Percentiles rank a stretch among this genome's conserved stretches.
phyloP scores from a whole-genome alignment of 2,888 invertebrate species.

The Pyralis farinalis region DNA sequence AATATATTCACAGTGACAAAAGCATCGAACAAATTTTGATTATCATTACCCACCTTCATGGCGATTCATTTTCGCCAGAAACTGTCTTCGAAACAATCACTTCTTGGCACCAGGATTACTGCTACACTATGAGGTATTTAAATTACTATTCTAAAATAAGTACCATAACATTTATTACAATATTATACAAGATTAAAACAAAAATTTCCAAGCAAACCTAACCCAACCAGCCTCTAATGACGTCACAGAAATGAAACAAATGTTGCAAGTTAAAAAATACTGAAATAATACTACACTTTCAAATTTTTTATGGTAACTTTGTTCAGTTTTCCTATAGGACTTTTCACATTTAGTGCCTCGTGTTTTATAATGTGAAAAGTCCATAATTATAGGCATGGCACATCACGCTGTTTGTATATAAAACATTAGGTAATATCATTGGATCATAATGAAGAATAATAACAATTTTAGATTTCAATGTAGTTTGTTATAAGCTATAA shows the following conservation, averaged over 20 bases:
- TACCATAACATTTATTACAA: conserved; percentile 81
- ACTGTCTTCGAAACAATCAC: conserved; percentile 66
- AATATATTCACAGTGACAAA: conserved; percentile 69
- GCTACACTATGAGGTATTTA: conserved; percentile 74
- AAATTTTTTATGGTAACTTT: too few species aligned
- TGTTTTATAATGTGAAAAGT: too few species aligned
- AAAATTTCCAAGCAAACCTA: conserved; percentile 86
- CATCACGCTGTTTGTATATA: too few species aligned
- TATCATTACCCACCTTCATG: conserved; percentile 93
- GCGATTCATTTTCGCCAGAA: conserved; percentile 91
- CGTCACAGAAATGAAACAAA: conserved; percentile 71
- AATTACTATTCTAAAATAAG: conserved; percentile 77
- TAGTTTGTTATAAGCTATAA: too few species aligned
- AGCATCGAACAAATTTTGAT: conserved; percentile 79
- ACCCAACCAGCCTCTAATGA: conserved; percentile 86
- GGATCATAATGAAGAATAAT: too few species aligned
- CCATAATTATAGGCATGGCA: too few species aligned
- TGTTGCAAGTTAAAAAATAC: conserved; percentile 12
- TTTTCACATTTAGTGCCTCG: too few species aligned
- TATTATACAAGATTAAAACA: conserved; percentile 84
- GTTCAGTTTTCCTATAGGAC: too few species aligned
- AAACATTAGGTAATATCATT: too few species aligned
- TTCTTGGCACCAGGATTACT: conserved; percentile 73
- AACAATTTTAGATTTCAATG: too few species aligned
- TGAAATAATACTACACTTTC: too few species aligned